Evolutionary conservation across 2,888 invertebrate genomes (phyloP), one percentile per base, ranked within the genome.

Genomic region (Pandemis corylana): DNA sequence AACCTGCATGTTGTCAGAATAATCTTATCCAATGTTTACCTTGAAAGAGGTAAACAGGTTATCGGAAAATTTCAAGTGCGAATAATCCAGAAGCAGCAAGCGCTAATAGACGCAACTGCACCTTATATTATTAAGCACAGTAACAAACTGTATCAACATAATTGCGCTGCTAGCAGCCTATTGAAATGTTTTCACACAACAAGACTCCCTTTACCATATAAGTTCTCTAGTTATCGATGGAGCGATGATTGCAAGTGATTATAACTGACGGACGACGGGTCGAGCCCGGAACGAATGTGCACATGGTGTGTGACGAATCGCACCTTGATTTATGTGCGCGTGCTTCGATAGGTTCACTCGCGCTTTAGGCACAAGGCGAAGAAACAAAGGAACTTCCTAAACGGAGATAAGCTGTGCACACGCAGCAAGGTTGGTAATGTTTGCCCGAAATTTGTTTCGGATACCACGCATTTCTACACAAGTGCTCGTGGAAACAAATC

Each of bases 231-330:
- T 82, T 85, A 84, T 84, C 82, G 83, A 82, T 83, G 77, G 78
- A 74, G 72, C 77, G 78, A 73, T 79, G 80, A 84, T 83, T 83
- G 80, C 77, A 76, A 83, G 80, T 79, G 82, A 85, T 84, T 86
- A 82, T 79, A 79, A 78, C 80, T 85, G 81, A 82, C 81, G 80
- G 80, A 76, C 77, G 81, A 78, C 76, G 79, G 82, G 76, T 76
- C 84, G 83, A 83, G 85, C 78, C 84, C 84, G 88, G 80, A 87
- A 86, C 90, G 85, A 89, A 90, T 87, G 80, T 76, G 77, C 82
- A 80, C 81, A 79, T 80, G 83, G 81, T 79, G 85, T 85, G 85
- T 87, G 85, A 83, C 90, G 81, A 90, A 90, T 90, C 79, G 77
- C 73, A 71, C 79, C 80, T 82, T 81, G 83, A 84, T 85, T 85